Evolutionary conservation across 2,888 invertebrate species (phyloP), one percentile per base, ranked within the genome.

Genomic region (Agonopterix subpropinquella): DNA sequence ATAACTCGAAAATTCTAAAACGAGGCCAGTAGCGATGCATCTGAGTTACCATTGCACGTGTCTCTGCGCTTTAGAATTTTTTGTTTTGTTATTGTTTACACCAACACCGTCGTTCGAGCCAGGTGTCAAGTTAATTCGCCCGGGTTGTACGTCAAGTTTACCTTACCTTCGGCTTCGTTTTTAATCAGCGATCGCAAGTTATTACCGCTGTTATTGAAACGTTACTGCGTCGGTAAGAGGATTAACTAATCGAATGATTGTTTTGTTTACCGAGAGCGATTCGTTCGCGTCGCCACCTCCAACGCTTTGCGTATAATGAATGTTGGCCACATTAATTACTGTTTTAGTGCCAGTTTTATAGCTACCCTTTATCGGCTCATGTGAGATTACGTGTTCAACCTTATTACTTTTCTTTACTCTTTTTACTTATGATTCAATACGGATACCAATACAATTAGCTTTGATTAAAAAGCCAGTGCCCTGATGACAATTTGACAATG

Each of bases 211-310:
- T 28, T 28, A 59, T 62, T 65, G 58, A 72, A 70, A 70, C 63
- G 61, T 67, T 66, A 65, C 65, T 61, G 65, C 67, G 52, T 65
- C 64, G 68, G 67, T 69, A 68, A 65, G 72, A 61, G 67, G 72
- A 74, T 75, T 73, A 77, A 80, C 76, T 79, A 78, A 81, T 83
- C 77, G 77, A 76, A 79, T 80, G 72, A 82, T 81, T 82, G 81
- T 81, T 78, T 81, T 82, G 81, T 81, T 78, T 77, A 77, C 61
- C 58, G 54, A 57, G 55, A 54, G 48, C 72, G 42, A 73, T 73
- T 76, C 64, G 70, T 72, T 75, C 66, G 64, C 65, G 64, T 73
- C 63, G 67, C 65, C 68, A 67, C 66, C 70, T 70, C 70, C 67
- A 65, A 70, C 70, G 66, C 71, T 67, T 69, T 70, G 73, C 75